Evolutionary conservation across 1,140 invertebrate genomes (phyloP), one percentile per base, ranked within the genome.

Genomic region (Leptestheria dahalacensis): DNA sequence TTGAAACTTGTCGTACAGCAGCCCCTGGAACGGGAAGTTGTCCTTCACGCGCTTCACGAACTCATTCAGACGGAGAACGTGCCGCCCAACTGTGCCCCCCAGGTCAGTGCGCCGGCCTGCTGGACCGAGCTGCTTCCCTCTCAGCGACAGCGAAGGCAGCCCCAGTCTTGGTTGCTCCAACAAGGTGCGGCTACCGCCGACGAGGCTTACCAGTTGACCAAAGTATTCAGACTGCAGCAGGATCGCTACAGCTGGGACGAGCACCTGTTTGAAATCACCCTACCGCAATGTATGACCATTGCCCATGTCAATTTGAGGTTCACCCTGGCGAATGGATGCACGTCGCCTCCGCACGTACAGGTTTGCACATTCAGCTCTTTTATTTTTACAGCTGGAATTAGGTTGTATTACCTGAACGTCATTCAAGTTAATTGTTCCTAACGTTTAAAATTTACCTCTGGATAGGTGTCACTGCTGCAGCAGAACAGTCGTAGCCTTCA

Each of bases 51-150:
- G 3, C 69, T 85, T 0, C 80, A 83, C 58, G 76, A 79, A 59
- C 69, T 85, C 9, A 85, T 80, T 3, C 72, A 76, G 64, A 84
- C 82, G 74, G 79, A 79, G 57, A 77, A 76, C 58, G 70, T 81
- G 6, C 74, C 77, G 46, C 74, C 75, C 2, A 59, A 70, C 12
- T 55, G 53, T 21, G 26, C 23, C 26, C 60, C 41, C 50, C 62
- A 48, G 49, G 59, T 59, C 51, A 64, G 18, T 50, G 60, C 20
- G 48, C 47, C 58, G 15, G 26, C 58, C 12, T 67, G 70, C 59
- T 93, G 90, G 91, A 85, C 81, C 63, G 88, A 93, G 75, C 79
- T 93, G 66, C 87, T 90, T 65, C 89, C 92, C 61, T 87, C 86
- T 20, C 88, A 91, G 68, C 82, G 90, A 60, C 88, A 91, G 63